These are phyloP conservation scores for Dryobota labecula DNA, from an alignment of 2,888 invertebrate genomes.

Conservation along the genomic window DNA sequence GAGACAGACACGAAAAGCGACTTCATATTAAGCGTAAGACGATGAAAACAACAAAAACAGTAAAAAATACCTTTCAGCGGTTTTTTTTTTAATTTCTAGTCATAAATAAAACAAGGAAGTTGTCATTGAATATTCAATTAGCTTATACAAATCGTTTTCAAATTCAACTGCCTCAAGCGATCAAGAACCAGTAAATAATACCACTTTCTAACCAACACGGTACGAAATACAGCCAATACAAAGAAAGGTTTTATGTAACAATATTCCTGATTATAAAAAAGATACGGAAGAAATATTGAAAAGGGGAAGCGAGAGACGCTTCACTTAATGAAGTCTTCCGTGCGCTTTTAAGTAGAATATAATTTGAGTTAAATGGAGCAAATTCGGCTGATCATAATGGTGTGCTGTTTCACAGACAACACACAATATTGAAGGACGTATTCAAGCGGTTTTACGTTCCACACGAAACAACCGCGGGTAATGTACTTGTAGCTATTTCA, in stretches of 20 bases:
- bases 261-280: constrained; percentile 51
- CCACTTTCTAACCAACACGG: constrained; percentile 36
- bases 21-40: too few species aligned
- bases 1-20: too few species aligned
- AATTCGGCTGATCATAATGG: constrained; percentile 69
- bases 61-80: too few species aligned
- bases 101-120: constrained; percentile 16
- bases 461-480: constrained; percentile 13
- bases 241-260: constrained; percentile 31
- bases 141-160: constrained; percentile 10
- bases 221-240: constrained; percentile 32
- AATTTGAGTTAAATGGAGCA: constrained; percentile 69
- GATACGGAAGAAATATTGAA: constrained; percentile 44
- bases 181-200: constrained; percentile 29
- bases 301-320: constrained; percentile 45
- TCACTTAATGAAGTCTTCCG: constrained; percentile 52
- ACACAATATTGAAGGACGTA: constrained; percentile 54
- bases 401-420: constrained; percentile 66
- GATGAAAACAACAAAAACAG: too few species aligned
- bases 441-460: constrained; percentile 31
- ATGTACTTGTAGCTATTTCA: constrained; percentile 39
- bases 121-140: constrained; percentile 20
- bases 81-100: background rate
- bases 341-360: constrained; percentile 58
- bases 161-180: constrained; percentile 40